Percentiles rank a stretch among this genome's conserved stretches.
Conservation (phyloP, 1,140 invertebrate genomes). For the Drepana arcuata region DNA sequence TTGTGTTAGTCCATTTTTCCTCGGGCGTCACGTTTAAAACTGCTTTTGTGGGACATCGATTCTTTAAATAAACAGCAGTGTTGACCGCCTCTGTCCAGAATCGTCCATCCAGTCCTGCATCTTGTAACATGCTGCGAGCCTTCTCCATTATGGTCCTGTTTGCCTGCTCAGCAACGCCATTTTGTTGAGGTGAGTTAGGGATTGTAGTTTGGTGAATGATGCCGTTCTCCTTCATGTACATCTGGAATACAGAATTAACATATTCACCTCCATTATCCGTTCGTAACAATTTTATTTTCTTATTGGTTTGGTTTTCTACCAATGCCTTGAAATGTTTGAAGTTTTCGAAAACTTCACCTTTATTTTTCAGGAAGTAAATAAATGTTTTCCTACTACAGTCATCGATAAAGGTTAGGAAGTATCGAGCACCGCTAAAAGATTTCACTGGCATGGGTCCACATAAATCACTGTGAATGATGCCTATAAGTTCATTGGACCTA, state of each 20-base stretch:
- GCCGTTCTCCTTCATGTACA: slow-evolving; percentile 30
- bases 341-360: slow-evolving; percentile 7
- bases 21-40: slow-evolving; percentile 18
- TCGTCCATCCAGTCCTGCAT: slow-evolving; percentile 7
- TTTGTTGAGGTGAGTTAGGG: slow-evolving; percentile 38
- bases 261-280: slow-evolving; percentile 60
- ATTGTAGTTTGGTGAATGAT: slow-evolving; percentile 33
- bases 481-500: slow-evolving; percentile 2
- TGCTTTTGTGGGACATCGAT: slow-evolving; percentile 5
- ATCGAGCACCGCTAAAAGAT: slow-evolving; percentile 33
- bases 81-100: slow-evolving; percentile 10
- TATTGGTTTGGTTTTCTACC: slow-evolving; percentile 32
- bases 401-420: slow-evolving; percentile 57
- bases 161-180: neutral
- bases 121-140: slow-evolving; percentile 18
- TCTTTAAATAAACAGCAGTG: slow-evolving; percentile 10
- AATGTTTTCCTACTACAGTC: slow-evolving; percentile 41
- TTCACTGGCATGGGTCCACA: slow-evolving; percentile 49
- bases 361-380: slow-evolving; percentile 46
- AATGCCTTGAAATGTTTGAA: slow-evolving; percentile 1
- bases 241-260: slow-evolving; percentile 30
- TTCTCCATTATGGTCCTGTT: slow-evolving; percentile 27
- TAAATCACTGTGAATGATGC: slow-evolving; percentile 39
- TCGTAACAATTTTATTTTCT: slow-evolving; percentile 29
- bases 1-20: slow-evolving; percentile 23